phyloP scores from a whole-genome alignment of 2,888 invertebrate genomes.

The Clepsis dumicolana region DNA sequence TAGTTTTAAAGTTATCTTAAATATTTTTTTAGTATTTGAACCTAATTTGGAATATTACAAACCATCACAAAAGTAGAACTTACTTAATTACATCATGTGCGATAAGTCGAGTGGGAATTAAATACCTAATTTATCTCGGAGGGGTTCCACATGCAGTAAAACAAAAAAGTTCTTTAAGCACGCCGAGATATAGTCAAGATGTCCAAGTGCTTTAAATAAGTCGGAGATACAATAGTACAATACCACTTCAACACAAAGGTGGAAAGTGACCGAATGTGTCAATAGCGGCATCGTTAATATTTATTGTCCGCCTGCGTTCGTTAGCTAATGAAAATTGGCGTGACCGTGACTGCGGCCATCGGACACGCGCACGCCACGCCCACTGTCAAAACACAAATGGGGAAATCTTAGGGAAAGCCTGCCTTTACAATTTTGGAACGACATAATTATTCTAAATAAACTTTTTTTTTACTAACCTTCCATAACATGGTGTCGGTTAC shows the following conservation, averaged over 20 bases:
- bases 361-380: constrained; percentile 56
- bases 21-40: not conserved
- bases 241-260: constrained; percentile 23
- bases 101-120: not conserved
- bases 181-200: not conserved
- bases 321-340: constrained; percentile 76
- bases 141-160: not conserved
- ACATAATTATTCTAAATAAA: constrained; percentile 11
- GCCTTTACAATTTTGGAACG: constrained; percentile 24
- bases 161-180: not conserved
- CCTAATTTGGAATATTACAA: not conserved
- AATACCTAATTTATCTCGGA: not conserved
- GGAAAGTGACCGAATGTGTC: constrained; percentile 42
- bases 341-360: constrained; percentile 59
- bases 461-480: constrained; percentile 18
- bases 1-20: not conserved
- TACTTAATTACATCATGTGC: not conserved
- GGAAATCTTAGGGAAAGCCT: constrained; percentile 34
- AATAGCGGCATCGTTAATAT: constrained; percentile 42
- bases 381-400: constrained; percentile 42
- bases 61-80: not conserved
- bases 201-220: not conserved
- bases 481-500: not conserved
- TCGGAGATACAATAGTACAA: not conserved
- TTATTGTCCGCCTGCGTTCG: constrained; percentile 54